Evolutionary conservation across 2,797 vertebrate genomes (phyloP), one percentile per base, ranked within the genome.

Genomic region (Scolopax rusticola): DNA sequence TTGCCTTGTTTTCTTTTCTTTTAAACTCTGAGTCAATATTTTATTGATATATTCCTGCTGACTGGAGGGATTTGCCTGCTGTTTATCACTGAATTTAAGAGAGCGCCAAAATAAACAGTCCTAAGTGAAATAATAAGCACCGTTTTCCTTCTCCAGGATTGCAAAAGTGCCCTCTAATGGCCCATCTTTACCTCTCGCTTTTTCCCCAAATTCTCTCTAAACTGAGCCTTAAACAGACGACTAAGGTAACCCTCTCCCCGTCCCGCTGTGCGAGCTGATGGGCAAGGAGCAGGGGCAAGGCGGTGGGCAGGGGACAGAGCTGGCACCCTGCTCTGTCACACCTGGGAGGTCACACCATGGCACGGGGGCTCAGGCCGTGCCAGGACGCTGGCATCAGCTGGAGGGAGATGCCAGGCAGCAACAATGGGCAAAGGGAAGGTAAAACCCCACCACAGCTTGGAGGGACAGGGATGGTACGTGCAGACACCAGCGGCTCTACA

Each of bases 131-230:
- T 79, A 97, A 60, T 89, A 88, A 95, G 91, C 90, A 85, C 48
- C 15, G 16, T 19, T 92, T 94, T 88, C 83, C 76, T 95, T 97
- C 87, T 96, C 91, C 86, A 19, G 94, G 97, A 95, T 97, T 97
- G 94, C 95, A 93, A 93, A 98, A 97, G 96, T 98, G 97, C 96
- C 97, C 97, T 98, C 97, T 97, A 97, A 98, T 56, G 96, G 96
- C 71, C 53, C 95, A 38, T 79, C 75, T 74, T 82, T 78, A 76
- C 90, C 73, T 89, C 80, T 94, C 25, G 1, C 86, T 77, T 64
- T 47, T 79, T 15, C 54, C 67, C 57, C 89, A 68, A 51, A 47
- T 47, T 73, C 25, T 23, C 24, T 59, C 68, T 51, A 45, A 57
- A 15, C 33, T 0, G 8, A 73, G 68, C 17, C 41, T 60, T 77